These are phyloP conservation scores for Rhodinocichla rosea DNA, from an alignment of 2,113 vertebrate genomes.

Conservation along the genomic window DNA sequence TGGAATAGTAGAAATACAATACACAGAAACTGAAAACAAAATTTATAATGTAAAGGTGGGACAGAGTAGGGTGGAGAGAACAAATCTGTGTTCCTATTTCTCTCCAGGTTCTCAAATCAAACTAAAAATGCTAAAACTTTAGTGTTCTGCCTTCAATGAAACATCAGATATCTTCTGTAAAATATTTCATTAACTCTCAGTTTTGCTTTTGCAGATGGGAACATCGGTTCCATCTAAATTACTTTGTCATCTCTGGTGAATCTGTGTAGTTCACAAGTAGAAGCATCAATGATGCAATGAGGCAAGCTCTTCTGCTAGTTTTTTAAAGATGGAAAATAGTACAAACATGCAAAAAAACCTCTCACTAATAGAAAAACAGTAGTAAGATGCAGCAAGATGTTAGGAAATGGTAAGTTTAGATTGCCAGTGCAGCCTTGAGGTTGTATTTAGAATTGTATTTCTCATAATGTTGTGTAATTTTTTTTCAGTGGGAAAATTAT, in stretches of 20 bases:
- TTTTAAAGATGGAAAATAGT: neutral
- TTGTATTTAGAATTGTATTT: neutral
- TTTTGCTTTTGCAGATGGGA: neutral
- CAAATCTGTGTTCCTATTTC: neutral
- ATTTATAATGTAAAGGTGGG: neutral
- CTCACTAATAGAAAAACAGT: neutral
- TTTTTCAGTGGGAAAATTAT: neutral
- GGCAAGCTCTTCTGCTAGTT: neutral
- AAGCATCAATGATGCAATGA: neutral
- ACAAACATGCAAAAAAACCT: neutral
- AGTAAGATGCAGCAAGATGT: neutral
- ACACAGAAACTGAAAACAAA: neutral
- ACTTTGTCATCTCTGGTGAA: neutral
- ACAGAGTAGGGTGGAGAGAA: neutral
- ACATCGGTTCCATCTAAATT: neutral
- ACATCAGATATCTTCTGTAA: neutral
- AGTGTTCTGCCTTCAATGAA: neutral
- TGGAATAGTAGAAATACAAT: neutral
- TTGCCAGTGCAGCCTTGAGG: neutral
- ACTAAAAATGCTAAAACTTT: neutral
- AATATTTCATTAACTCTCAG: neutral
- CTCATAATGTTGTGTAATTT: neutral
- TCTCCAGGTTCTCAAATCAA: neutral
- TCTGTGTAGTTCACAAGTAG: neutral
- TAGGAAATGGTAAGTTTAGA: neutral